A percentile compares a stretch with the other conserved stretches of the same genome.
These are phyloP conservation scores for Picus viridis DNA, from an alignment of 2,797 vertebrate species.

Conservation along the genomic window DNA sequence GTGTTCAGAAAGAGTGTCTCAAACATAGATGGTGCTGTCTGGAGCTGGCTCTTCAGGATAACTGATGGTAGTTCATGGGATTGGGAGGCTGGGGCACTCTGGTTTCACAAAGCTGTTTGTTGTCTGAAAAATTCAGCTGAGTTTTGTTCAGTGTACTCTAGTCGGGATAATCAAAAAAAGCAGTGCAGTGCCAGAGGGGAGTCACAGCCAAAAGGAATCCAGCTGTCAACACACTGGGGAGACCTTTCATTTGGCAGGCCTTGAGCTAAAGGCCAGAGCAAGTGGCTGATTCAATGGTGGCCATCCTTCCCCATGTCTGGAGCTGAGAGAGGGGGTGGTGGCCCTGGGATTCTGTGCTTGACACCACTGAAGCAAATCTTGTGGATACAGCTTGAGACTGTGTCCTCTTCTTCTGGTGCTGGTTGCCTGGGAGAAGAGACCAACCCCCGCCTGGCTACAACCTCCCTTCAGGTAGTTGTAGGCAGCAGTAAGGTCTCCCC, in stretches of 20 bases:
- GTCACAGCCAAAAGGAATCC: conserved; percentile 1
- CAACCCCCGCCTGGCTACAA: no score
- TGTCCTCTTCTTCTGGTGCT: no score
- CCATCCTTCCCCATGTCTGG: not conserved
- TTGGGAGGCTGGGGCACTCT: not conserved
- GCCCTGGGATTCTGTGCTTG: not conserved
- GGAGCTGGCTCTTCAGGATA: not conserved
- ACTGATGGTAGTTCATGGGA: not conserved
- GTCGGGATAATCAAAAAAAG: not conserved
- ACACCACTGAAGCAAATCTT: not conserved
- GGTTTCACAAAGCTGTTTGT: conserved; percentile 6
- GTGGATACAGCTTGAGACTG: not conserved
- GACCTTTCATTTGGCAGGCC: not conserved
- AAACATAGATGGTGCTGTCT: conserved; percentile 2
- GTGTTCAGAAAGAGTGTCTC: not conserved
- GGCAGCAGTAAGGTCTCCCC: no score
- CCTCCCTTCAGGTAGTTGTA: no score
- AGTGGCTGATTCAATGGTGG: not conserved
- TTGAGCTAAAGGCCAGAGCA: not conserved
- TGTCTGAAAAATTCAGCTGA: not conserved
- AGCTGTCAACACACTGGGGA: conserved; percentile 46
- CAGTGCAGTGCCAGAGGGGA: not conserved
- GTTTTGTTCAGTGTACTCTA: not conserved
- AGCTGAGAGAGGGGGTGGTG: not conserved
- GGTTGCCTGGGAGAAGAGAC: no score